These are phyloP conservation scores for Corythaeola cristata DNA, from an alignment of 2,113 vertebrate species.

Conservation along the genomic window DNA sequence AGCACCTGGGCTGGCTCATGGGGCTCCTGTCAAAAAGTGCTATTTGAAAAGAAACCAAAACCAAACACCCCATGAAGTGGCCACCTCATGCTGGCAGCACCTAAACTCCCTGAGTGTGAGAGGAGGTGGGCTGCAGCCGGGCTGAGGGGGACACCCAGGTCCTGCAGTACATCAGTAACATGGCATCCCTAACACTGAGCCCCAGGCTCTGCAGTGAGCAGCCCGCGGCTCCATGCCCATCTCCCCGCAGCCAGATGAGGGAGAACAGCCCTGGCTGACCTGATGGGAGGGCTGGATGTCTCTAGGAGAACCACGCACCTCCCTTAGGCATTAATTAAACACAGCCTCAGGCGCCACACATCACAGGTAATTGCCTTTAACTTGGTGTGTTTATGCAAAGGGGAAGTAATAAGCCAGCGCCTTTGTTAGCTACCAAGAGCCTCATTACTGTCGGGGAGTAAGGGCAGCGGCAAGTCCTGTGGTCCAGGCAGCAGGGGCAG, in stretches of 20 bases:
- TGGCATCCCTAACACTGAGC: accelerated
- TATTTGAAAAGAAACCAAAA: background rate
- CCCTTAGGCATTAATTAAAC: background rate
- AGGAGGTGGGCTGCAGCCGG: background rate
- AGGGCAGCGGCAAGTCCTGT: background rate
- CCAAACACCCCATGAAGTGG: background rate
- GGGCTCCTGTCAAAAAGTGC: background rate
- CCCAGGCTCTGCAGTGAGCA: background rate
- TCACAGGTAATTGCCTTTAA: background rate
- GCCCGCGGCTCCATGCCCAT: accelerated
- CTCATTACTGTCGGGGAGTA: background rate
- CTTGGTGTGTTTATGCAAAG: background rate
- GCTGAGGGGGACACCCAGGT: accelerated
- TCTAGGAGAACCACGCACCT: background rate
- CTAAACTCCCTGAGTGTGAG: background rate
- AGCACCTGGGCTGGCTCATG: background rate
- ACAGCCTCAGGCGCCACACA: accelerated
- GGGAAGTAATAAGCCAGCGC: background rate
- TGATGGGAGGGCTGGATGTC: background rate
- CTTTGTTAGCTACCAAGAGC: background rate
- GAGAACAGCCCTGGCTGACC: background rate
- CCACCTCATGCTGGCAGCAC: background rate
- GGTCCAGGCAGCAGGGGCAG: background rate
- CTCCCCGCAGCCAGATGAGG: background rate
- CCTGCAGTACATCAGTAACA: background rate